Base-by-base conservation (phyloP, 2,113 vertebrate genomes). In the Scomber scombrus region DNA sequence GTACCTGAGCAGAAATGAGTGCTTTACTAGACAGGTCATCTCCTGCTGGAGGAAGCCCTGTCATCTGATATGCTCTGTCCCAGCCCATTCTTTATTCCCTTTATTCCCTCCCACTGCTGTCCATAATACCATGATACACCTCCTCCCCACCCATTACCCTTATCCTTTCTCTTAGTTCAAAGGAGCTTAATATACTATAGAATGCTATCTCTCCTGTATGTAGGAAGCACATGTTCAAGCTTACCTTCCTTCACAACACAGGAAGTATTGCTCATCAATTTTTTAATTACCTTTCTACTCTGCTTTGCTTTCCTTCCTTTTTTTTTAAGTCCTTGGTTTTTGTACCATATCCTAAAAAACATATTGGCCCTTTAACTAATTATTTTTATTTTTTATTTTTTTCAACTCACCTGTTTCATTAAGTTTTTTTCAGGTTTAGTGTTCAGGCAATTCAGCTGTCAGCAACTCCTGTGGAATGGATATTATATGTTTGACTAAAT, bases 41-140 rank as follows among this genome's bases (percentile, higher is more conserved):
- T 89, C 81, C 90, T 88, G 81, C 61, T 54, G 65, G 76, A 89
- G 87, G 81, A 92, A 89, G 73, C 54, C 71, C 79, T 88, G 83
- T 89, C 84, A 92, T 88, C 85, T 67, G 87, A 89, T 88, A 80
- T 31, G 45, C 50, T 84, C 75, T 51, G 14, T 67, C 73, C 78
- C 75, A 63, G 67, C 85, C 54, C n/a, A 65, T 26, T 26, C 62
- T 90, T 80, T 74, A 76, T 64, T 50, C 70, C 29, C 11, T 29
- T 55, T 29, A 16, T 9, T 9, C 58, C 75, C 45, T 56, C 64
- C 56, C 64, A 31, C 61, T 7, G 18, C 57, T 34, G 34, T 56
- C 52, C 64, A 52, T 74, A 81, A 81, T 81, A 64, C 49, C 64
- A 62, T 71, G 45, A 62, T 49, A 78, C 69, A 77, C 23, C 18